These are phyloP conservation scores for Ridgeia piscesae DNA, from an alignment of 1,140 invertebrate genomes.

Conservation along the genomic window DNA sequence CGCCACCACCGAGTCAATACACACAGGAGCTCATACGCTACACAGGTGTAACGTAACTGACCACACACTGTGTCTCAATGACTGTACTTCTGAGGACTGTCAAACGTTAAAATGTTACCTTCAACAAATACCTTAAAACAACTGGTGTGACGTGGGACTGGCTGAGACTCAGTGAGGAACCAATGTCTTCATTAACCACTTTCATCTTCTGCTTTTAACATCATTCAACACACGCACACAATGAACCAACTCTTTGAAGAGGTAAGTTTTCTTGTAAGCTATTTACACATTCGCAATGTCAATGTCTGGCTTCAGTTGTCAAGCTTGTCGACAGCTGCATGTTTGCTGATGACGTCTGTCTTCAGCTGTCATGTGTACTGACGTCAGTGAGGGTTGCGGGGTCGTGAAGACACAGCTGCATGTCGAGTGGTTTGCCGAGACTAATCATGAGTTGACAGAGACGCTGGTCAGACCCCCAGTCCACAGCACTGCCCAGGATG, in stretches of 20 bases:
- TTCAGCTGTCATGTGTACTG: neutral
- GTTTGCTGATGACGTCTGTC: neutral
- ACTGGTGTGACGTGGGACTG: too few relatives aligned
- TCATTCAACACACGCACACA: neutral
- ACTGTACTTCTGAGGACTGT: neutral
- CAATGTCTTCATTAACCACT: too few relatives aligned
- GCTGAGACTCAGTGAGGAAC: too few relatives aligned
- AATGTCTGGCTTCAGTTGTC: neutral
- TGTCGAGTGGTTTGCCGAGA: neutral
- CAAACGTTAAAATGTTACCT: neutral
- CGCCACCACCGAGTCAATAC: too few relatives aligned
- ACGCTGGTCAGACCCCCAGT: neutral
- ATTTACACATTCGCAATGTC: neutral
- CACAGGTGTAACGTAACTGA: too few relatives aligned
- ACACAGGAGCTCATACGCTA: too few relatives aligned
- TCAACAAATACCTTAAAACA: neutral
- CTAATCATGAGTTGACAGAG: neutral
- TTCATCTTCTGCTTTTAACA: too few relatives aligned
- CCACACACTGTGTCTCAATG: neutral
- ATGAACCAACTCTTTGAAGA: neutral
- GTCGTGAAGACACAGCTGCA: neutral
- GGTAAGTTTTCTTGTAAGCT: neutral
- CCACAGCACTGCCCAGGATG: neutral
- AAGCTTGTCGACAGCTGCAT: too few relatives aligned
- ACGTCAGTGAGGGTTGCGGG: neutral